phyloP scores from a whole-genome alignment of 2,113 vertebrate species.

The Sminthopsis crassicaudata region DNA sequence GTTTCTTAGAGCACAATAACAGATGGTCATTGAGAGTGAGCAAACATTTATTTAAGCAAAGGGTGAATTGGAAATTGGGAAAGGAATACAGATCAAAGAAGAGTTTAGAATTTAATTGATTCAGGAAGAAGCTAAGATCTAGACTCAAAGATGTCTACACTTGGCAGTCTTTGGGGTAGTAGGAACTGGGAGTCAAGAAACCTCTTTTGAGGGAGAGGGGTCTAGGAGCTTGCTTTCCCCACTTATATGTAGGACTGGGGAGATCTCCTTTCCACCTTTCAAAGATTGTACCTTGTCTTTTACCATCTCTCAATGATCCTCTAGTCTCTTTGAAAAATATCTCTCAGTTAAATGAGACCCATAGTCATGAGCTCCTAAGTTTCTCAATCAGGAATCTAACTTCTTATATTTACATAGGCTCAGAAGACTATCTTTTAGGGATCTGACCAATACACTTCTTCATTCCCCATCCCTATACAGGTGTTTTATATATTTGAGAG shows the following conservation, averaged over 20 bases:
- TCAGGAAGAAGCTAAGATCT: not conserved
- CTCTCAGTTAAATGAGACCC: not conserved
- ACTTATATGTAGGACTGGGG: not conserved
- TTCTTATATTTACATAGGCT: not conserved
- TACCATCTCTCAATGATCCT: not conserved
- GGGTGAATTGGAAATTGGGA: not conserved
- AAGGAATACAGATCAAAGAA: not conserved
- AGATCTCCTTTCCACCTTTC: not conserved
- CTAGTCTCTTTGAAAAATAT: not conserved
- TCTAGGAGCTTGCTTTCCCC: not conserved
- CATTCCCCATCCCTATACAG: not conserved
- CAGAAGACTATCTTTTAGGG: not conserved
- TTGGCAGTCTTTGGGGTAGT: not conserved
- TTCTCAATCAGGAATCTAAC: not conserved
- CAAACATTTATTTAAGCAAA: not conserved
- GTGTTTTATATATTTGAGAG: not conserved
- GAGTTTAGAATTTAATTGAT: not conserved
- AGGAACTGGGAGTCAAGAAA: not conserved
- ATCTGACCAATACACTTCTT: not conserved
- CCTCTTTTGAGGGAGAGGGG: not conserved
- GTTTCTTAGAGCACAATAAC: not conserved
- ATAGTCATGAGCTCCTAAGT: not conserved
- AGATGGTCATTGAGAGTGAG: not conserved
- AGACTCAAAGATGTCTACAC: not conserved
- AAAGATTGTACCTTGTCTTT: not conserved